These are phyloP conservation scores for Nemopilema nomurai DNA, from an alignment of 30 jellyfish, hydroid and myxozoan species.

Conservation along the genomic window DNA sequence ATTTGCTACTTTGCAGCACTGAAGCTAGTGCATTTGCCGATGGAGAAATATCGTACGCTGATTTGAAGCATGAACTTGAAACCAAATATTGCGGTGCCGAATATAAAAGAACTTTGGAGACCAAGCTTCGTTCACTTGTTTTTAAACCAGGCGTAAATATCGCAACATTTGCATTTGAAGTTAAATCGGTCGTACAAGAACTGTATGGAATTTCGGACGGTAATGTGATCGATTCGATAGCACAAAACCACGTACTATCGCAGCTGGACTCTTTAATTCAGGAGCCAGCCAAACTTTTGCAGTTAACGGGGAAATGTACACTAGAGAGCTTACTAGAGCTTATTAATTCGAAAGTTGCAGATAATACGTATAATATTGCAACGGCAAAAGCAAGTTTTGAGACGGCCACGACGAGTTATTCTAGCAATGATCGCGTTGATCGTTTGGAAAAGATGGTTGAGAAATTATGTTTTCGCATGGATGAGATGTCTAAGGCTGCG, in stretches of 20 bases:
- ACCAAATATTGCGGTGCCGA: conserved; percentile 14
- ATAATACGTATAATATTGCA: no score
- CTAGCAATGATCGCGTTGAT: no score
- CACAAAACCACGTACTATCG: conserved; percentile 10
- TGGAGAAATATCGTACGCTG: no score
- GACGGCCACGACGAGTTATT: no score
- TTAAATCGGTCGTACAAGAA: neutral
- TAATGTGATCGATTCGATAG: conserved; percentile 2
- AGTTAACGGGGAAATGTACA: conserved; percentile 5
- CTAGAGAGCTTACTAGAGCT: conserved; percentile 1
- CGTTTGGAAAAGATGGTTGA: no score
- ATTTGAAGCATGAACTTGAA: no score
- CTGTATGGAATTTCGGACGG: neutral
- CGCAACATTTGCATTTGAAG: conserved; percentile 1
- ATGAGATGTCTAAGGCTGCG: no score
- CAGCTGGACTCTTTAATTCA: neutral
- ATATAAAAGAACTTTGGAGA: neutral
- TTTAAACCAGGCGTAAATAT: neutral
- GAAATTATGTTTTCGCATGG: no score
- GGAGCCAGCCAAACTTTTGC: conserved; percentile 10
- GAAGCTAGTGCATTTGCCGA: conserved; percentile 8
- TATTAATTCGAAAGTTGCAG: no score
- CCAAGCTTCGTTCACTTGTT: conserved; percentile 6
- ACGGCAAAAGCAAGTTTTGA: no score
- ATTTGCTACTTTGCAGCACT: neutral